phyloP scores from a whole-genome alignment of 2,113 vertebrate genomes.

The Vimba vimba region DNA sequence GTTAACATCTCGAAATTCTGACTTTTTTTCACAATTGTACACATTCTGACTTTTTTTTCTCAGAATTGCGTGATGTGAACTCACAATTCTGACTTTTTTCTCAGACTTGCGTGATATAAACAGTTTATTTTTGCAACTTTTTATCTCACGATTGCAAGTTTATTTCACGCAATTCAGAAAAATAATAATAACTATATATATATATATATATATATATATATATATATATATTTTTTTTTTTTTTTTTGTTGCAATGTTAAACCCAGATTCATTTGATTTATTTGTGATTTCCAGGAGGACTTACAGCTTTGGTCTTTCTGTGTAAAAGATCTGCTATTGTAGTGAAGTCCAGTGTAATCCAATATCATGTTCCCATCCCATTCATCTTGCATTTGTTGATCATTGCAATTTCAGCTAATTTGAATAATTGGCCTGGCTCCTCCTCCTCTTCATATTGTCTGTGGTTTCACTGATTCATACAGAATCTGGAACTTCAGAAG shows the following conservation, averaged over 20 bases:
- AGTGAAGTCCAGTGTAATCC: neutral
- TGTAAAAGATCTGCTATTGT: neutral
- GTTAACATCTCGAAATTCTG: too few relatives aligned
- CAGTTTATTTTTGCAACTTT: too few relatives aligned
- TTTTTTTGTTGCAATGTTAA: neutral
- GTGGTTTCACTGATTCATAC: neutral
- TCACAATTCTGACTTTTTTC: too few relatives aligned
- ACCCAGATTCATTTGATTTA: neutral
- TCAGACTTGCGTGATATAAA: too few relatives aligned
- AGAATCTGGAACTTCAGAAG: neutral
- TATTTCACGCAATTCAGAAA: too few relatives aligned
- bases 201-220: too few relatives aligned
- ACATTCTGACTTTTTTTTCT: too few relatives aligned
- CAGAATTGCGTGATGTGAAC: too few relatives aligned
- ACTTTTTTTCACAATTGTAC: too few relatives aligned
- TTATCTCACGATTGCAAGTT: too few relatives aligned
- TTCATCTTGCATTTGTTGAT: neutral
- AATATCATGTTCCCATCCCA: neutral
- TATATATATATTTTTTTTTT: too few relatives aligned
- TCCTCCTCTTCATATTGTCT: neutral
- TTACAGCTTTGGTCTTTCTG: neutral
- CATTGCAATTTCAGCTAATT: neutral
- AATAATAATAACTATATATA: too few relatives aligned
- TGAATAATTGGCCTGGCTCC: neutral
- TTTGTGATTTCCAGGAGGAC: neutral